phyloP scores from a whole-genome alignment of 2,113 vertebrate species.

The Pelusios castaneus region DNA sequence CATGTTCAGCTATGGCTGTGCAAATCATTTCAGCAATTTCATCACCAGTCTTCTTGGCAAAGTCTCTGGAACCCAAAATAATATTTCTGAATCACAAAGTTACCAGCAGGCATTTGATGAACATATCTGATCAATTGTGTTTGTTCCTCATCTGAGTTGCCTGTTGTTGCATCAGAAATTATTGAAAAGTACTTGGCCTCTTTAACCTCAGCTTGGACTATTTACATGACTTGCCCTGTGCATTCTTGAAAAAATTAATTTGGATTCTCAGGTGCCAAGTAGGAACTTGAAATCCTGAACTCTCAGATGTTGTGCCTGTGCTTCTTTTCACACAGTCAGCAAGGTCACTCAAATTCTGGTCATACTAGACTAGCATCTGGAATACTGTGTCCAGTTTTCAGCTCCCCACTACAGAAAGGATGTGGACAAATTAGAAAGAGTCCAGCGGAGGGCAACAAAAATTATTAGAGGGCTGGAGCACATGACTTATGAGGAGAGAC shows the following conservation, averaged over 20 bases:
- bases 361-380: background rate
- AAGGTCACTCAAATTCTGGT: background rate
- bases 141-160: background rate
- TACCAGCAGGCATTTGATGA: background rate
- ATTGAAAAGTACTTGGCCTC: background rate
- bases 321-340: background rate
- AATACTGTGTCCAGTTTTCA: too few relatives aligned
- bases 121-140: background rate
- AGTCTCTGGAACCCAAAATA: background rate
- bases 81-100: background rate
- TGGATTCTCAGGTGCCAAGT: too few relatives aligned
- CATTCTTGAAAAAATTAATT: background rate
- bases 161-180: background rate
- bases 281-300: too few relatives aligned
- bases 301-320: too few relatives aligned
- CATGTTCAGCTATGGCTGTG: background rate
- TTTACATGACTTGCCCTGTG: too few relatives aligned
- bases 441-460: too few relatives aligned
- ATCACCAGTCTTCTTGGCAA: background rate
- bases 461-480: too few relatives aligned
- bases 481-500: too few relatives aligned
- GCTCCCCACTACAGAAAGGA: too few relatives aligned
- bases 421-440: too few relatives aligned
- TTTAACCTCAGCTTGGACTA: background rate
- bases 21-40: background rate